Evolutionary conservation across 2,888 invertebrate species (phyloP), one percentile per base, ranked within the genome.

Genomic region (Polyploca ridens): DNA sequence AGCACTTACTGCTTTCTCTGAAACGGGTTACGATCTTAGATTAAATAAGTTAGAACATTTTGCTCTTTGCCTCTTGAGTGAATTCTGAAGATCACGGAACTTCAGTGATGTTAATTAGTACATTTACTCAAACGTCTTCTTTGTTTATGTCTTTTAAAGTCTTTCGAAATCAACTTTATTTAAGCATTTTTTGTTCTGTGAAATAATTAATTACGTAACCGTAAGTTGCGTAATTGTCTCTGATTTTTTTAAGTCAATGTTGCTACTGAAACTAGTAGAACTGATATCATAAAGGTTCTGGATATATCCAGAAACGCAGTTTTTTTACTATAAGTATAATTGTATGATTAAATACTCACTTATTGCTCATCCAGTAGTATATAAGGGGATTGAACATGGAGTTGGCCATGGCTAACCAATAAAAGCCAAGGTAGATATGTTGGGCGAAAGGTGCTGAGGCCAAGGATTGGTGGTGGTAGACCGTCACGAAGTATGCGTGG

Each of bases 381-480:
- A 98, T 97, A 66, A 98, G 95, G 0, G 98, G 98, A 90, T 98
- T 98, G 71, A 98, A 97, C 97, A 98, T 98, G 0, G 98, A 97
- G 85, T 98, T 98, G 19, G 98, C 97, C 98, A 98, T 98, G 11
- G 98, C 98, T 64, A 98, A 95, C 97, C 97, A 97, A 83, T 97
- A 97, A 90, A 98, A 98, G 49, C 96, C 95, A 62, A 98, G 91
- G 84, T 97, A 98, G 71, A 98, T 95, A 81, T 98, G 97, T 82
- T 98, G 98, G 0, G 97, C 96, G 84, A 97, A 96, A 27, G 95
- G 95, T 3, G 95, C 95, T 8, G 96, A 95, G 65, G 97, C 95
- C 75, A 96, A 94, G 63, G 96, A 95, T 72, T 90, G 93, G 67
- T 92, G 90, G 71, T 94, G 94, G 78, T 94, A 95, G 1, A 96